Evolutionary conservation across 2,797 vertebrate species (phyloP), one percentile per base, ranked within the genome.

Genomic region (Taenioides sp.): DNA sequence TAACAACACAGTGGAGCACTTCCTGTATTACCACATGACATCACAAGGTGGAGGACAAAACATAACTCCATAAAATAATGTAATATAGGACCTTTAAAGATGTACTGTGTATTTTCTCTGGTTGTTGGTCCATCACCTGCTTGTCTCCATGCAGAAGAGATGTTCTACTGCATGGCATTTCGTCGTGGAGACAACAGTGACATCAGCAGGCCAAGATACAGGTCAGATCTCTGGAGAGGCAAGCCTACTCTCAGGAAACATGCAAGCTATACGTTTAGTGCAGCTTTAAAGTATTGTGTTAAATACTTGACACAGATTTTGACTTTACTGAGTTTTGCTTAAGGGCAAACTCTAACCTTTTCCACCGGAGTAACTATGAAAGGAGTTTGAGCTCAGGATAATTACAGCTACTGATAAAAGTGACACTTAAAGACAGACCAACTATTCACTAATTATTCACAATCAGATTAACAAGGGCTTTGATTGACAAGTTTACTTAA

Each of bases 401-500:
- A 43, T 63, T 63, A 43, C 59, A 2, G 4, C 12, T 43, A 63
- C 11, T 63, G 27, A 28, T 18, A 40, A n/a, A 63, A 7, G 31
- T 40, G 61, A 63, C 60, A 62, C 31, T 11, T 40, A 14, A 10
- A 40, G 31, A 62, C 11, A 7, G n/a, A 43, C 20, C 31, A 14
- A 0, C 5, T 62, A n/a, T n/a, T 37, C 4, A n/a, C 28, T 6
- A 28, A 59, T 1, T 16, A 28, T 59, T 27, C 7, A 20, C 31
- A 0, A 34, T 20, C 59, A 63, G 20, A 40, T 40, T 14, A 63
- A 34, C 3, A 0, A 40, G 16, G 10, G 31, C 9, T 34, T n/a
- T 62, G 60, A 63, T 16, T 43, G 61, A 63, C 61, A 63, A 63
- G 61, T 43, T 40, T 23, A 43, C n/a, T 12, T 43, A 43, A 47